Percentiles rank a stretch among this genome's conserved stretches.
Evolutionary conservation across 2,113 vertebrate species (phyloP).

Genomic region (Brienomyrus brachyistius): DNA sequence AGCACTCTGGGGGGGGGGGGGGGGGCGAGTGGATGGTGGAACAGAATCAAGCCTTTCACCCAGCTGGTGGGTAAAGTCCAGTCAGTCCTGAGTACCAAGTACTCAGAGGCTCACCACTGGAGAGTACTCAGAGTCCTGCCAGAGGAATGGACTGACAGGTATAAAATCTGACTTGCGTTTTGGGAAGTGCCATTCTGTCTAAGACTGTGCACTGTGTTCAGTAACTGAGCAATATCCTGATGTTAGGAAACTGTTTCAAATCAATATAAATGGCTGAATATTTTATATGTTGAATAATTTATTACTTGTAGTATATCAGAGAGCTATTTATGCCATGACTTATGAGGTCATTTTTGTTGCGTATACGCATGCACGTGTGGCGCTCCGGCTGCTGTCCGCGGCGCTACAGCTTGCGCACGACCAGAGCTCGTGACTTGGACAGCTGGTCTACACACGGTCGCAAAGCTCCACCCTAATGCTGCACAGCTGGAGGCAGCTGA

Average conservation of each 20-base stretch:
- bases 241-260: background rate
- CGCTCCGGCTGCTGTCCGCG: background rate
- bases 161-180: background rate
- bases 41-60: background rate
- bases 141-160: background rate
- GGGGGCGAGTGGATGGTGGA: background rate
- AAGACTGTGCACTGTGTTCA: background rate
- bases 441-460: background rate
- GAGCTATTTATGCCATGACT: background rate
- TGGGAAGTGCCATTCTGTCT: background rate
- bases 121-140: background rate
- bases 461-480: background rate
- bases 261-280: background rate
- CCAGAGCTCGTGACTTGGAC: background rate
- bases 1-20: background rate
- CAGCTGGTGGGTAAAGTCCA: background rate
- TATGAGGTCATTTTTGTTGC: background rate
- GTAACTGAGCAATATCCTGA: background rate
- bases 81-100: background rate
- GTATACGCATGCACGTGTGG: background rate
- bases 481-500: background rate
- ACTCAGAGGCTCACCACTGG: too few relatives aligned
- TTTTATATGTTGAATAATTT: background rate
- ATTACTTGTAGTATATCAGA: background rate
- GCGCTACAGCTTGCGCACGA: background rate